Conservation (phyloP, 2,888 invertebrate genomes). For the Trichacis sp. region DNA sequence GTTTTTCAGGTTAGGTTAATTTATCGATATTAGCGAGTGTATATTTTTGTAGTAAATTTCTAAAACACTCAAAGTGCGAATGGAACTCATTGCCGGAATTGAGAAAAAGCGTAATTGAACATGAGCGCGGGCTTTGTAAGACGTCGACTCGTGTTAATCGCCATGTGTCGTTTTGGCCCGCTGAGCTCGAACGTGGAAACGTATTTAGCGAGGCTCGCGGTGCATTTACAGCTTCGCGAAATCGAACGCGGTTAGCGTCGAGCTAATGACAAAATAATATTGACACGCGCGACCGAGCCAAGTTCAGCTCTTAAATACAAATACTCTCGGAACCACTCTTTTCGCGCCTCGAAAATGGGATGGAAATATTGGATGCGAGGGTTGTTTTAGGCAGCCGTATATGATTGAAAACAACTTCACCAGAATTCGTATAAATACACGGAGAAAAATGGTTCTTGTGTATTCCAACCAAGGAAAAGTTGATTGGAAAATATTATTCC, state of each 20-base stretch:
- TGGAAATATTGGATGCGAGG: not conserved
- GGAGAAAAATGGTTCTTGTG: too few relatives aligned
- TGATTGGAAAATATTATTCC: too few relatives aligned
- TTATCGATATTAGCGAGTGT: too few relatives aligned
- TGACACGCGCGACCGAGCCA: conserved; percentile 43
- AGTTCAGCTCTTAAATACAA: conserved; percentile 29
- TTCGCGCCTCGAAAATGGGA: not conserved
- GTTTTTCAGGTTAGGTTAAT: too few relatives aligned
- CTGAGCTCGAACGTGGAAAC: conserved; percentile 34
- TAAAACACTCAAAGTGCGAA: not conserved
- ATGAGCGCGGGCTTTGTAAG: conserved; percentile 32
- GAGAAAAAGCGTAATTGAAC: conserved; percentile 13
- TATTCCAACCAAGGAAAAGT: too few relatives aligned
- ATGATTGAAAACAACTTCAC: too few relatives aligned
- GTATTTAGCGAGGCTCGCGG: conserved; percentile 36
- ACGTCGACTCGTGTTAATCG: conserved; percentile 33
- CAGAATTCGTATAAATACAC: too few relatives aligned
- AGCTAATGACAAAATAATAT: conserved; percentile 50
- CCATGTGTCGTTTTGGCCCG: conserved; percentile 1
- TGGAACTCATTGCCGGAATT: not conserved
- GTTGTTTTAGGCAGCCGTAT: too few relatives aligned
- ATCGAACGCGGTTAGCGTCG: conserved; percentile 42
- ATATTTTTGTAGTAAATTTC: not conserved
- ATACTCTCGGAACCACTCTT: too few relatives aligned
- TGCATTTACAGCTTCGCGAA: conserved; percentile 42